Percentiles rank a stretch among this genome's conserved stretches.
Conservation (phyloP, 2,113 vertebrate genomes). For the Oncorhynchus mykiss region DNA sequence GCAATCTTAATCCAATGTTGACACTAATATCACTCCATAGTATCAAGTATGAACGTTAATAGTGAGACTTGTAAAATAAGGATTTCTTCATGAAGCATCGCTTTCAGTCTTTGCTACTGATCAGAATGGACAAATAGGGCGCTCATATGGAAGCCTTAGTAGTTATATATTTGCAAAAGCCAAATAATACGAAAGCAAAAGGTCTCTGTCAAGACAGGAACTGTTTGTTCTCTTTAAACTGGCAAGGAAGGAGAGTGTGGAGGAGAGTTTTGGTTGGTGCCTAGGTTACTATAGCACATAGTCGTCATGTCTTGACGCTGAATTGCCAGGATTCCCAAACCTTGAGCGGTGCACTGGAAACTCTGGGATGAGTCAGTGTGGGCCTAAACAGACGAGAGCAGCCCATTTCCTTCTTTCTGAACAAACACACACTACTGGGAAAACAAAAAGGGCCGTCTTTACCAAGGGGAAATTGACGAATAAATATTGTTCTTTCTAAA, state of each 20-base stretch:
- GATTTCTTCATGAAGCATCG: not conserved
- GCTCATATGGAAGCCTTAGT: conserved; percentile 11
- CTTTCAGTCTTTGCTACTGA: not conserved
- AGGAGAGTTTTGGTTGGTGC: conserved; percentile 42
- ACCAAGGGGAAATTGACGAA: conserved; percentile 18
- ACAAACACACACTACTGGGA: conserved; percentile 37
- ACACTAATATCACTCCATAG: too few relatives aligned
- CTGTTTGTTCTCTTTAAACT: conserved; percentile 44
- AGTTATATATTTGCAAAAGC: conserved; percentile 33
- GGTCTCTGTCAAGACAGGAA: conserved; percentile 40
- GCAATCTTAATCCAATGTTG: too few relatives aligned
- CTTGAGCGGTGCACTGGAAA: too few relatives aligned
- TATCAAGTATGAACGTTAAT: not conserved
- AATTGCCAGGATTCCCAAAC: too few relatives aligned
- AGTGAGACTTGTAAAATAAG: not conserved
- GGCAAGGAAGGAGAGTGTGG: conserved; percentile 29
- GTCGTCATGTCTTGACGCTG: conserved; percentile 38
- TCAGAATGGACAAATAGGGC: conserved; percentile 6
- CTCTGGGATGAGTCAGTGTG: too few relatives aligned
- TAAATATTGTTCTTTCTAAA: conserved; percentile 16
- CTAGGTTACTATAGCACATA: conserved; percentile 46
- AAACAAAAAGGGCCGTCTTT: conserved; percentile 46
- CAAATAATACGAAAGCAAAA: conserved; percentile 16
- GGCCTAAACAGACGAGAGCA: too few relatives aligned
- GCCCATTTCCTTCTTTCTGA: conserved; percentile 17